Conservation (phyloP, 1,140 invertebrate species). For the Colletes latitarsis region DNA sequence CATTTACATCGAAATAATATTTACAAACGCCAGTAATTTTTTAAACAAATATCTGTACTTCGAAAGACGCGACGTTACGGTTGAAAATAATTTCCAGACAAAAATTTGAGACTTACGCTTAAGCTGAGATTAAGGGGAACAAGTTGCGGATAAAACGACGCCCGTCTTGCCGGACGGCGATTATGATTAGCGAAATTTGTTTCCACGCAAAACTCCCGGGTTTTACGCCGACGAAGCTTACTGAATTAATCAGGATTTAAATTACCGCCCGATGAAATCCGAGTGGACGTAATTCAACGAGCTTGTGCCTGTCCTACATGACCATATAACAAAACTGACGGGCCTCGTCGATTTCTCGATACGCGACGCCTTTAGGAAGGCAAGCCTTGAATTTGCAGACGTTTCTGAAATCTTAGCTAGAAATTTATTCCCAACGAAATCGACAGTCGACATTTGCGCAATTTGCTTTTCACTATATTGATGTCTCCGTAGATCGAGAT, state of each 20-base stretch:
- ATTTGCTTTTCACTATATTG: not conserved
- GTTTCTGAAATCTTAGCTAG: not conserved
- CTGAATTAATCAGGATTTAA: conserved; percentile 59
- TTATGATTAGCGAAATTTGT: conserved; percentile 32
- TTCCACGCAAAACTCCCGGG: conserved; percentile 30
- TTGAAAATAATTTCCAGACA: not conserved
- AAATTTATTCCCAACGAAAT: not conserved
- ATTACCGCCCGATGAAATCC: conserved; percentile 62
- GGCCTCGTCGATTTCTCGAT: conserved; percentile 51
- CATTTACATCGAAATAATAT: no score
- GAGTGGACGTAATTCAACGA: conserved; percentile 60
- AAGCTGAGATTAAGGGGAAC: not conserved
- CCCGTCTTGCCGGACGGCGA: not conserved
- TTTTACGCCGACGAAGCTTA: conserved; percentile 29
- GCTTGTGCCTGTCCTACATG: conserved; percentile 47
- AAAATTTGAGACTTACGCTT: not conserved
- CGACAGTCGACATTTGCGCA: not conserved
- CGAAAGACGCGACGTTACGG: no score
- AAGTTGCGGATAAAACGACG: not conserved
- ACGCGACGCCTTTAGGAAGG: not conserved
- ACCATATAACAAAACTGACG: conserved; percentile 39
- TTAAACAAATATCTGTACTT: no score
- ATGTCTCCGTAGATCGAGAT: no score
- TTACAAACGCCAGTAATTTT: no score
- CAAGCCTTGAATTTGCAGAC: not conserved